Conservation (phyloP, 2,113 vertebrate species). For the Bubo blakistoni region DNA sequence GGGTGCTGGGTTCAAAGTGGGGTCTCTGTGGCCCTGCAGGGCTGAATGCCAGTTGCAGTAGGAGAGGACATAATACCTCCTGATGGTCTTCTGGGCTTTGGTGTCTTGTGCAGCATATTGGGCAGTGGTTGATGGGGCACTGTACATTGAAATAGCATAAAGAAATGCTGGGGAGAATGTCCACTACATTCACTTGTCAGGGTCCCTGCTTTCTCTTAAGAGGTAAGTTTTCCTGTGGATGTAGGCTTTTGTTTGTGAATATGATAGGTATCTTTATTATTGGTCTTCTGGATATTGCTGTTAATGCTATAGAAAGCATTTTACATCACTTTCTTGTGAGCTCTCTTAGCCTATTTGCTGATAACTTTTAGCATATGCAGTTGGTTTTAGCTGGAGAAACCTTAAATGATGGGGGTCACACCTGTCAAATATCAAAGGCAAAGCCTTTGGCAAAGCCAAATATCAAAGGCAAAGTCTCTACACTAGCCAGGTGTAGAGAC, state of each 20-base stretch:
- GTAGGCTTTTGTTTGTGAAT: background rate
- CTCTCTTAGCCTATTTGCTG: background rate
- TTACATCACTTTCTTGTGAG: background rate
- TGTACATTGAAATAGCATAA: fast-evolving
- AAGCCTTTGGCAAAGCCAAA: background rate
- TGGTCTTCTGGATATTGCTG: fast-evolving
- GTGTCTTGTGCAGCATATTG: background rate
- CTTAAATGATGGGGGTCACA: background rate
- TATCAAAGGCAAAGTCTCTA: background rate
- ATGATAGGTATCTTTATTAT: too few relatives aligned
- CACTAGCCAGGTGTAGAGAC: background rate
- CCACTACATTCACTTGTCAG: fast-evolving
- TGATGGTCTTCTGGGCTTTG: background rate
- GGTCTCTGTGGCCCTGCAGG: background rate
- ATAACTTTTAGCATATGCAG: background rate
- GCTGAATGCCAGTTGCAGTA: background rate
- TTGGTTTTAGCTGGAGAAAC: background rate
- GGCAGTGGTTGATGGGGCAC: background rate
- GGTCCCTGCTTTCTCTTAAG: background rate
- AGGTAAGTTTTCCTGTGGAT: background rate
- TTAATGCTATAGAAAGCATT: background rate
- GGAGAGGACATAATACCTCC: background rate
- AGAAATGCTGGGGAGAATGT: too few relatives aligned
- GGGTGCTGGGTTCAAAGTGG: background rate
- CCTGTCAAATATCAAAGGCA: background rate